Evolutionary conservation across 2,797 vertebrate genomes (phyloP).

Genomic region (Chaunax sp.): DNA sequence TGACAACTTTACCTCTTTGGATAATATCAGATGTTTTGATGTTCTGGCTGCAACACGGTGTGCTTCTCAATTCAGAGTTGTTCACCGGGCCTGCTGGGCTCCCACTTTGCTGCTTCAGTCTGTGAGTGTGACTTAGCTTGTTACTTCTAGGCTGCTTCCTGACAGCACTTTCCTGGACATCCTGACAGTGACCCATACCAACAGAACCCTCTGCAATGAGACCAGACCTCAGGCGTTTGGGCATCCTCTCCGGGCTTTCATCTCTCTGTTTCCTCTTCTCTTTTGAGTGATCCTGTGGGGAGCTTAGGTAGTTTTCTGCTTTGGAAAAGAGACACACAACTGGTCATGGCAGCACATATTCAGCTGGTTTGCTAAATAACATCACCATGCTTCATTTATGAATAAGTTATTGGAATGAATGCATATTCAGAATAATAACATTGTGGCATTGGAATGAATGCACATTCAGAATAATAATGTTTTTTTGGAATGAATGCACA

Average conservation of each 20-base stretch:
- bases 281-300: neutral
- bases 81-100: neutral
- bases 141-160: constrained; percentile 17
- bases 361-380: neutral
- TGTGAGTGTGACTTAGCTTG: constrained; percentile 66
- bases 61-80: neutral
- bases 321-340: neutral
- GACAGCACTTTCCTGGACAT: neutral
- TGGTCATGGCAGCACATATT: neutral
- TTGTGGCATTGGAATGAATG: neutral
- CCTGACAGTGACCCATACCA: neutral
- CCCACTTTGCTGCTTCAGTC: constrained; percentile 39
- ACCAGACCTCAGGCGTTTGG: constrained; percentile 53
- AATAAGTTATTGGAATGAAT: neutral
- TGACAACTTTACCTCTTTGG: constrained; percentile 42
- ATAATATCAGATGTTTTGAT: neutral
- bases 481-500: neutral
- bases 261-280: constrained; percentile 61
- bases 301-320: constrained; percentile 6
- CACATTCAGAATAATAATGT: neutral
- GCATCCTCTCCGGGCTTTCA: constrained; percentile 32
- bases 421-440: neutral
- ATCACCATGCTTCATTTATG: neutral
- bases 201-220: neutral
- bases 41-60: neutral